Evolutionary conservation across 1,140 invertebrate genomes (phyloP).

Genomic region (Laupala kohalensis): DNA sequence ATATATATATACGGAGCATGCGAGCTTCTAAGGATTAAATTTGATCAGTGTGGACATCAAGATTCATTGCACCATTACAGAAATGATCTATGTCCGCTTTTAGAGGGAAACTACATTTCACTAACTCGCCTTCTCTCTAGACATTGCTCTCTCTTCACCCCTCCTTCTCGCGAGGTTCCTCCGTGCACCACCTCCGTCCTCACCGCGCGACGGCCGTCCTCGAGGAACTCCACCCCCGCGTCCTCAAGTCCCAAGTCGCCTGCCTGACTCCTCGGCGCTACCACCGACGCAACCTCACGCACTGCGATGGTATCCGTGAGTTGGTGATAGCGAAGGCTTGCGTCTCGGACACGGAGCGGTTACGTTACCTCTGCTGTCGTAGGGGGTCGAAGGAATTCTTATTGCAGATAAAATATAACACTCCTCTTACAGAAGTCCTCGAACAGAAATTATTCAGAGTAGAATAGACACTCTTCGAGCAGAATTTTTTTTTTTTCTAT

Average conservation of each 20-base stretch:
- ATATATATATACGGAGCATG: slow-evolving; percentile 15
- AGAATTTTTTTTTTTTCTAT: too few species aligned
- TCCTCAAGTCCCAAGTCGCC: background rate
- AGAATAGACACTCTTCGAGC: too few species aligned
- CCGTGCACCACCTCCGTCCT: too few species aligned
- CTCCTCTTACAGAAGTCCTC: too few species aligned
- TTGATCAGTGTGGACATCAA: slow-evolving; percentile 31
- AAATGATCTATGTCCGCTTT: slow-evolving; percentile 29
- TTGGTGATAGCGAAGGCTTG: background rate
- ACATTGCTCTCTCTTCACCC: background rate
- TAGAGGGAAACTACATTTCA: slow-evolving; percentile 23
- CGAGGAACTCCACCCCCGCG: too few species aligned
- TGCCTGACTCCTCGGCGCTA: too few species aligned
- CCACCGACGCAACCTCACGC: too few species aligned
- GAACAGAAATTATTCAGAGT: too few species aligned
- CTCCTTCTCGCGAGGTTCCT: too few species aligned
- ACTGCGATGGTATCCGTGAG: background rate
- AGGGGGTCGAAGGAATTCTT: too few species aligned
- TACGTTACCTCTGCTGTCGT: background rate
- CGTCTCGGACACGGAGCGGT: background rate
- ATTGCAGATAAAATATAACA: too few species aligned
- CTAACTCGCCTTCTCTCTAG: slow-evolving; percentile 1
- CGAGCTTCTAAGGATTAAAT: slow-evolving; percentile 29
- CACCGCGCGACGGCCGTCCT: background rate
- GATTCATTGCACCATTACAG: slow-evolving; percentile 32